Evolutionary conservation across 2,888 invertebrate species (phyloP).

Genomic region (Belgica antarctica): DNA sequence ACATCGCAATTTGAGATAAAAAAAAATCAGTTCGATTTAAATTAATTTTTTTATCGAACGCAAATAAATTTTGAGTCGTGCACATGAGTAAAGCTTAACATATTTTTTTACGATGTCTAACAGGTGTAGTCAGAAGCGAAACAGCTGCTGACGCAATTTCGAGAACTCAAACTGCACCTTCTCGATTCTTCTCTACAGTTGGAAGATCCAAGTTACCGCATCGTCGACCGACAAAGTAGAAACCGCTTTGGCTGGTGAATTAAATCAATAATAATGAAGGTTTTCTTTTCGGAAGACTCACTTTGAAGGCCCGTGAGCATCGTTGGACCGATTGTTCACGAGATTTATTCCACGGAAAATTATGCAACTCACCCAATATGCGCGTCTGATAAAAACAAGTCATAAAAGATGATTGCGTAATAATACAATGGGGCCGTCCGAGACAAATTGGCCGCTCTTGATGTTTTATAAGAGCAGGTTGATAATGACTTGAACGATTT

Average conservation of each 20-base stretch:
- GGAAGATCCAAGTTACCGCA: constrained; percentile 4
- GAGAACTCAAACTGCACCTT: not conserved
- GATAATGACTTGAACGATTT: not conserved
- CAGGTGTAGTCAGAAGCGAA: not conserved
- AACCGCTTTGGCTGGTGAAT: constrained; percentile 1
- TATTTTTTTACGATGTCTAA: no score
- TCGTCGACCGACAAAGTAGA: not conserved
- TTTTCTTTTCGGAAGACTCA: not conserved
- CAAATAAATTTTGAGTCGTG: not conserved
- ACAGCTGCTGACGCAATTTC: not conserved
- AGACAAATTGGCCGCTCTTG: not conserved
- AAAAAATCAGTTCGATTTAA: constrained; percentile 1
- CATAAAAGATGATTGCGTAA: constrained; percentile 21
- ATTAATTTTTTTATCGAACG: not conserved
- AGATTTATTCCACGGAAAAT: constrained; percentile 16
- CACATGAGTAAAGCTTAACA: no score
- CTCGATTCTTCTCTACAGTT: not conserved
- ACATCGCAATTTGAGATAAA: not conserved
- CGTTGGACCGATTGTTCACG: not conserved
- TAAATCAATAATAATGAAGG: constrained; percentile 31
- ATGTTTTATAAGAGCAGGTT: constrained; percentile 20
- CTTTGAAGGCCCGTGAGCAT: constrained; percentile 5
- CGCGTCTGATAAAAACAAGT: constrained; percentile 14
- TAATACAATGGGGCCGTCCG: constrained; percentile 15
- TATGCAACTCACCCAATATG: constrained; percentile 19